Base-by-base conservation (phyloP, 2,888 invertebrate genomes). In the Megalurothrips usitatus region DNA sequence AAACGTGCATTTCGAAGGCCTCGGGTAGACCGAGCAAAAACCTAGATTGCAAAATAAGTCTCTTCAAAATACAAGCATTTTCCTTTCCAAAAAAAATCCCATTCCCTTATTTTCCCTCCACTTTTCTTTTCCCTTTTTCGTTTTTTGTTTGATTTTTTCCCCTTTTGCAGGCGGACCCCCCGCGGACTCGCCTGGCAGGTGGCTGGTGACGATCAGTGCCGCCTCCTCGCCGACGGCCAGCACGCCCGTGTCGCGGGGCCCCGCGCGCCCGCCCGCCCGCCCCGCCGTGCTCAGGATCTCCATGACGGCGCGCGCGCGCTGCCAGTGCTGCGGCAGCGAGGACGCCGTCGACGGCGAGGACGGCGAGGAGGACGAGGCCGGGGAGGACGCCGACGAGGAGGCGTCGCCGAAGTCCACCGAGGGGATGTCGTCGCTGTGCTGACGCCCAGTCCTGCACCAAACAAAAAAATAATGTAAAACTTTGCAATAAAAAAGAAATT, bases 171-270 rank as follows among this genome's bases (percentile, higher is more conserved):
- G 34, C n/a, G n/a, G n/a, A n/a, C n/a, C n/a, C n/a, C n/a, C n/a
- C 11, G 52, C 80, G 43, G 47, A 68, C 81, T 85, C 86, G 91
- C 92, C 90, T 84, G 92, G 92, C 82, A 92, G 85, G 17, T 91
- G 91, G 82, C 91, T 90, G 86, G 91, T 91, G 83, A 92, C 90
- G 10, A 90, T 90, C 26, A 94, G 86, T 80, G 91, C 88, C 26
- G 92, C 92, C 26, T 91, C 90, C 86, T 93, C 92, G 19, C 93
- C 93, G 80, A 93, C 93, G 87, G 92, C 91, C 19, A 93, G 91
- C 9, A 90, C 90, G 17, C 88, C 89, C 0, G 89, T 89, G 83
- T 91, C 90, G 49, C 81, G 79, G 34, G 34, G 34, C 34, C 34
- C 34, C 34, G 34, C 34, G 34, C 34, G 34, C 6, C 34, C 34